Base-by-base conservation (phyloP, 2,888 invertebrate species). In the Gortyna flavago region DNA sequence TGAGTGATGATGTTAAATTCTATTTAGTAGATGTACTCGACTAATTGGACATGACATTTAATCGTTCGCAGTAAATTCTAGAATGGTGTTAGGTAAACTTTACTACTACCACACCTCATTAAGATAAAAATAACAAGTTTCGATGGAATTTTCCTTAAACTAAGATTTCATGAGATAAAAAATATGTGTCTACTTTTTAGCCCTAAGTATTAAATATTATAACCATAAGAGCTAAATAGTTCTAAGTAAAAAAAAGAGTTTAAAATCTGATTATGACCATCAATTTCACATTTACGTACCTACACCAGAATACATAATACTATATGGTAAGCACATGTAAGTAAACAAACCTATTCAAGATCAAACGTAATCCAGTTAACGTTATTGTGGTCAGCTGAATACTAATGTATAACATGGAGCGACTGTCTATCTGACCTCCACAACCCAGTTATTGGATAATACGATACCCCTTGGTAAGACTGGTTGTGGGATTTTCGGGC, bases 361-460 rank as follows among this genome's bases (percentile, higher is more conserved):
- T 70, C 62, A 80, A 62, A 51, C 32, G 16, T 41, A 67, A 74
- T 82, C 41, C 41, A 74, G 13, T 85, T 85, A 84, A 16, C 29
- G 25, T 21, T 25, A 79, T 29, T 84, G 72, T 72, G 44, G n/a
- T n/a, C 57, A 57, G n/a, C 5, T 57, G 57, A 57, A 25, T 54
- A n/a, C 25, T 11, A n/a, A n/a, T n/a, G n/a, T 54, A n/a, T 11
- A 4, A 54, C 29, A n/a, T 29, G 29, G 29, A 29, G 59, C 16
- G 41, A 41, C 41, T 41, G 13, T 13, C 13, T 41, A 41, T 41
- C 41, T 41, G 13, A 41, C 41, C 41, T 61, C 59, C 29, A 18
- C 59, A 32, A 29, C 59, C 29, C 29, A 59, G 59, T 29, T 29
- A 18, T 7, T 59, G 29, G 9, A 1, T 9, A 18, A 18, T 61